Base-by-base conservation (phyloP, 2,888 invertebrate genomes). In the Chloromyia formosa region DNA sequence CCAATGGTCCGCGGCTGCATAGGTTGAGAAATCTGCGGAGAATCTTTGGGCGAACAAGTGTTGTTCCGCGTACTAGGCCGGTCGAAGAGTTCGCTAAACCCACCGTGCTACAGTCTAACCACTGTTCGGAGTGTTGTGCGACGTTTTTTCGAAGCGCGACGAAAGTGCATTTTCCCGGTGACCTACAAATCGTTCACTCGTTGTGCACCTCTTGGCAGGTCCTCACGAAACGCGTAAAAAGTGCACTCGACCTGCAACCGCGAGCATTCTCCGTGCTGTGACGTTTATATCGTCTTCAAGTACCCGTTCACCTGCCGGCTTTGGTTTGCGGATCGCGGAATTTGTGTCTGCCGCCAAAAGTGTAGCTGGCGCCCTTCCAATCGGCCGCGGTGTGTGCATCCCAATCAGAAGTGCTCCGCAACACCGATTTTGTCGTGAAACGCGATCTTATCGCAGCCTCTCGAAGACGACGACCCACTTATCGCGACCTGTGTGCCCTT, bases 101-200 rank as follows among this genome's bases (percentile, higher is more conserved):
- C 27, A 4, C 7, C 7, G 27, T n/a, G n/a, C n/a, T n/a, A n/a
- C n/a, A n/a, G 7, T 35, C 3, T 35, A 35, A 35, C 27, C 27
- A 35, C 7, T 7, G 14, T 10, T 2, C 49, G 12, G 10, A 49
- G 49, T 49, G 49, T n/a, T n/a, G n/a, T n/a, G n/a, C n/a, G n/a
- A n/a, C n/a, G n/a, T 49, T 49, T n/a, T 49, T 10, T 49, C 14
- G 7, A 16, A 16, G 4, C 42, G 66, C 23, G 49, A 66, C 27
- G 7, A 1, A 66, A 66, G 45, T 49, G 66, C 49, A 66, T 9
- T 66, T 49, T 49, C 66, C 49, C 49, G 42, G 22, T 66, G 66
- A 66, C 66, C 66, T 49, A 66, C 9, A 66, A 66, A 42, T 18
- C 42, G 62, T 16, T 40, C 14, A 40, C 4, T 10, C 40, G 16